These are phyloP conservation scores for Andinoacara biseriatus DNA, from an alignment of 2,113 vertebrate species.

Conservation along the genomic window DNA sequence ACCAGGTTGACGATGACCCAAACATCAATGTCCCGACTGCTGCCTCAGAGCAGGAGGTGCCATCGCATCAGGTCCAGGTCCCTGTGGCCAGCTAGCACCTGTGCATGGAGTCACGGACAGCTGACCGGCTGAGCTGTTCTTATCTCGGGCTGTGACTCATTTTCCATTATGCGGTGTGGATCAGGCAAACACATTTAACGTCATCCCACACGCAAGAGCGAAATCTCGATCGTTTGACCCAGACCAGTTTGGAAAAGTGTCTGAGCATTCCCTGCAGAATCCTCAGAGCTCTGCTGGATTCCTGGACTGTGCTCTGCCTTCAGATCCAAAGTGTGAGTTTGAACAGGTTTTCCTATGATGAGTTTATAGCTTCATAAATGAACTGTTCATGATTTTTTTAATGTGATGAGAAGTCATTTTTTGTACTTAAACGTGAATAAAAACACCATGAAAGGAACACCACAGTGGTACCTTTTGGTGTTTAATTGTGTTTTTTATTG, in stretches of 20 bases:
- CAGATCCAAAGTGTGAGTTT: not conserved
- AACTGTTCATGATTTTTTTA: not conserved
- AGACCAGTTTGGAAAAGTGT: not conserved
- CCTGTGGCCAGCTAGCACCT: not conserved
- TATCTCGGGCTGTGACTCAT: not conserved
- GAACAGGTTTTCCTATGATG: not conserved
- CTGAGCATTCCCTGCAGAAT: not conserved
- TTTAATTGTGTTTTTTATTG: not conserved
- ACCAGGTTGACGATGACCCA: slow-evolving; percentile 83
- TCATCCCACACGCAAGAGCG: not conserved
- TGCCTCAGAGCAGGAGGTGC: slow-evolving; percentile 66
- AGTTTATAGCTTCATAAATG: not conserved
- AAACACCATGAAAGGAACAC: not conserved
- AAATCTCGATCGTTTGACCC: not conserved
- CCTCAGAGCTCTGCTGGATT: not conserved
- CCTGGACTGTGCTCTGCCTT: not conserved
- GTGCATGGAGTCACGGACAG: not conserved
- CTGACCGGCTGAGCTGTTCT: not conserved
- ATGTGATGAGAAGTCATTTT: not conserved
- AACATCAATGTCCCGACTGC: slow-evolving; percentile 80
- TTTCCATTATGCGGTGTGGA: not conserved
- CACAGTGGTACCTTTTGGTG: not conserved
- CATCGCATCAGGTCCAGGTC: slow-evolving; percentile 53
- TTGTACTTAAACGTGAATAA: not conserved
- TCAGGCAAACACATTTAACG: not conserved